A percentile compares a stretch with the other conserved stretches of the same genome.
Conservation (phyloP, 2,797 vertebrate genomes). For the Anguilla marmorata region DNA sequence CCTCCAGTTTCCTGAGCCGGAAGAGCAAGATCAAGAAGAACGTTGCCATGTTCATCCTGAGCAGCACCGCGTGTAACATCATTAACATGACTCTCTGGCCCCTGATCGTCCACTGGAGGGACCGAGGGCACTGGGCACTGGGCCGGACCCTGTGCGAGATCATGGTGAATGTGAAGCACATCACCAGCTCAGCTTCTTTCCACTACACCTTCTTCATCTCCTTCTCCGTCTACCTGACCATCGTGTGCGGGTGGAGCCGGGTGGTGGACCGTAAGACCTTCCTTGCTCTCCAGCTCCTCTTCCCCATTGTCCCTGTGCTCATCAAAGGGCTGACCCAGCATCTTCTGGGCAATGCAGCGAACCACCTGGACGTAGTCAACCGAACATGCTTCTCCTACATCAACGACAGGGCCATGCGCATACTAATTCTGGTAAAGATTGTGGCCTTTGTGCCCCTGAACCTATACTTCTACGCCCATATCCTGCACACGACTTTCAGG, state of each 20-base stretch:
- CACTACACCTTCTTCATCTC: constrained; percentile 65
- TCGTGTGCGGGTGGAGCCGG: constrained; percentile 51
- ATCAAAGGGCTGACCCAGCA: constrained; percentile 57
- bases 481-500: constrained; percentile 53
- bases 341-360: constrained; percentile 39
- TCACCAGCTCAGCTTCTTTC: constrained; percentile 61
- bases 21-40: constrained; percentile 60
- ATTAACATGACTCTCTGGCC: constrained; percentile 62
- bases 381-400: constrained; percentile 65
- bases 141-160: constrained; percentile 61
- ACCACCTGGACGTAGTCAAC: constrained; percentile 53
- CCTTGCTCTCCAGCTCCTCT: constrained; percentile 57
- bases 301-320: constrained; percentile 54
- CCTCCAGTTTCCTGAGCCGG: constrained; percentile 51
- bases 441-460: constrained; percentile 51
- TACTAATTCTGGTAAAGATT: constrained; percentile 51
- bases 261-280: constrained; percentile 54
- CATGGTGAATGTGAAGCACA: constrained; percentile 63
- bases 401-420: constrained; percentile 52
- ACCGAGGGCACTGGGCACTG: constrained; percentile 59
- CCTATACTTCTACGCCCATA: constrained; percentile 59
- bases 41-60: constrained; percentile 60
- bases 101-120: constrained; percentile 63
- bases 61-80: constrained; percentile 62
- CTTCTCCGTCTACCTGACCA: constrained; percentile 63